Percentiles rank a stretch among this genome's conserved stretches.
These are phyloP conservation scores for Eutolmus rufibarbis DNA, from an alignment of 2,888 invertebrate species.

Conservation along the genomic window DNA sequence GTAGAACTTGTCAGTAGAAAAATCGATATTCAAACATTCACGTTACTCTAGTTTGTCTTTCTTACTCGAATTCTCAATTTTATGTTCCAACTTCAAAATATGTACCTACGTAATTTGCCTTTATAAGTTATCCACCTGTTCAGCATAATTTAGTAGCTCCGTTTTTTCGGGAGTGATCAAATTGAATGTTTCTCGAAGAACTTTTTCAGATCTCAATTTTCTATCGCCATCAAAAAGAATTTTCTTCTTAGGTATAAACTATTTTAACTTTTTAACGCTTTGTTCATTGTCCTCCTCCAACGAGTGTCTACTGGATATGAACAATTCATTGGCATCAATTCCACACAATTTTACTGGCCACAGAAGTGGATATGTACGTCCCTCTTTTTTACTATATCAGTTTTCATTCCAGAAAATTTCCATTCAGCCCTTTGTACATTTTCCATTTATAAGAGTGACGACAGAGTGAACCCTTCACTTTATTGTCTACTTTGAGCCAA, in stretches of 20 bases:
- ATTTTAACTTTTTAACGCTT: background rate
- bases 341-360: background rate
- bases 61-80: background rate
- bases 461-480: background rate
- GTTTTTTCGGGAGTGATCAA: background rate
- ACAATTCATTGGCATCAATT: background rate
- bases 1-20: background rate
- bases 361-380: background rate
- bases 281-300: background rate
- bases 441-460: background rate
- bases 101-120: background rate
- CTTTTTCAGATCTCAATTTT: background rate
- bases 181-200: background rate
- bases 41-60: background rate
- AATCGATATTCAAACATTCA: background rate
- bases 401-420: background rate
- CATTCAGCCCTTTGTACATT: background rate
- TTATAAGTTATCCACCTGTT: background rate
- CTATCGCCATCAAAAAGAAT: background rate
- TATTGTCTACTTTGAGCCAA: background rate
- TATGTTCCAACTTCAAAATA: background rate
- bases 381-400: background rate
- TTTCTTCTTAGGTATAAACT: background rate
- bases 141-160: background rate
- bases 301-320: background rate